These are phyloP conservation scores for Apteryx owenii DNA, from an alignment of 2,113 vertebrate species.

Conservation along the genomic window DNA sequence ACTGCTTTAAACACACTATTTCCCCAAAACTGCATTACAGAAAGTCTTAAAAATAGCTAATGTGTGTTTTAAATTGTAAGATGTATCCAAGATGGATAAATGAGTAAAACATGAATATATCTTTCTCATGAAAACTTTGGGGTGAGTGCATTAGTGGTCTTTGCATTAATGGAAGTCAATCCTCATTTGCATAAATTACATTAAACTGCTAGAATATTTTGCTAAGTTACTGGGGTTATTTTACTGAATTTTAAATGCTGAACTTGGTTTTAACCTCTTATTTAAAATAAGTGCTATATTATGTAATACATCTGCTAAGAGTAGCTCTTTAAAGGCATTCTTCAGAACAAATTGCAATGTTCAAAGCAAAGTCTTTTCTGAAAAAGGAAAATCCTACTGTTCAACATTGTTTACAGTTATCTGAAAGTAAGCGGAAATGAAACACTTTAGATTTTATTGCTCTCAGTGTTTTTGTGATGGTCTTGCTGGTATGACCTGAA, in stretches of 20 bases:
- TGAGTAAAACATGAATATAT: not conserved
- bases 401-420: slow-evolving; percentile 55
- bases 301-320: not conserved
- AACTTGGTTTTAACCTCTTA: slow-evolving; percentile 6
- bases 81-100: not conserved
- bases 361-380: slow-evolving; percentile 1
- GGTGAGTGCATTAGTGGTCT: not conserved
- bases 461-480: slow-evolving; percentile 47
- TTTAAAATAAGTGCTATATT: not conserved
- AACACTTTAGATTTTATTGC: slow-evolving; percentile 66
- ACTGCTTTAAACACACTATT: not conserved
- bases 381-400: slow-evolving; percentile 17
- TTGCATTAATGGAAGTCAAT: not conserved
- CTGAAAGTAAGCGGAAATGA: slow-evolving; percentile 66
- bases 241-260: not conserved
- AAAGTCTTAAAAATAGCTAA: not conserved
- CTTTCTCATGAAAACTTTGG: not conserved
- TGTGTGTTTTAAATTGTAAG: not conserved
- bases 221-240: not conserved
- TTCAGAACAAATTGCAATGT: not conserved
- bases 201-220: not conserved
- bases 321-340: not conserved
- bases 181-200: not conserved
- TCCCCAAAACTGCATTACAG: not conserved
- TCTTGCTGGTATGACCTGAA: slow-evolving; percentile 29